Evolutionary conservation across 2,888 invertebrate species (phyloP).

Genomic region (Eristalis pertinax): DNA sequence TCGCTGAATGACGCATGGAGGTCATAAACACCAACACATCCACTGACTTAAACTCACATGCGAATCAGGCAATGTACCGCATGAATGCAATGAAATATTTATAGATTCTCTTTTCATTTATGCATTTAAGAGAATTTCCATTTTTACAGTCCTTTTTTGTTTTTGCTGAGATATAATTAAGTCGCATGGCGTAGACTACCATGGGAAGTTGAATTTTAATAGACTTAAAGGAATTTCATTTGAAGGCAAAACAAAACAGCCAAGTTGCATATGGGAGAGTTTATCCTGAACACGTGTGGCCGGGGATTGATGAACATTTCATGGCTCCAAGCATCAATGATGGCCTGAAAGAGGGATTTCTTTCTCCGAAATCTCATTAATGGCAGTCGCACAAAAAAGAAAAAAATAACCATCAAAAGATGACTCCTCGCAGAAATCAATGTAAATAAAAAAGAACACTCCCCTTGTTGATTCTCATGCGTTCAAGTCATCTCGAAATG

Average conservation of each 20-base stretch:
- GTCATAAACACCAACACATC: not conserved
- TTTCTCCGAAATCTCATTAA: not conserved
- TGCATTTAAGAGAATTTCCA: not conserved
- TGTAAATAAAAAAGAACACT: not conserved
- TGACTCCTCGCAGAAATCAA: not conserved
- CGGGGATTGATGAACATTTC: not conserved
- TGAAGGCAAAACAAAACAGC: not conserved
- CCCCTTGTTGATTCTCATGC: not conserved
- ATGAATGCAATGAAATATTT: conserved; percentile 1
- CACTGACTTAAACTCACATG: not conserved
- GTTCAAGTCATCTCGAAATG: not conserved
- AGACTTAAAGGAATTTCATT: not conserved
- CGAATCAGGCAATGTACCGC: not conserved
- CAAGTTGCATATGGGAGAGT: not conserved
- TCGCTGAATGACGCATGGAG: not conserved
- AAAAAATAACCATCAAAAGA: not conserved
- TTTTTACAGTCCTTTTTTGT: not conserved
- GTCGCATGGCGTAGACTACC: not conserved
- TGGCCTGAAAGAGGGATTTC: no score
- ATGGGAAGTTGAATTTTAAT: not conserved
- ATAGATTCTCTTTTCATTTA: not conserved
- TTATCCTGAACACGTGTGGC: not conserved
- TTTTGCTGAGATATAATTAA: not conserved
- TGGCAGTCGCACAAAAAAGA: not conserved
- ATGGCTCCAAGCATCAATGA: not conserved